phyloP scores from a whole-genome alignment of 2,888 invertebrate species.

The Tipula confusa region DNA sequence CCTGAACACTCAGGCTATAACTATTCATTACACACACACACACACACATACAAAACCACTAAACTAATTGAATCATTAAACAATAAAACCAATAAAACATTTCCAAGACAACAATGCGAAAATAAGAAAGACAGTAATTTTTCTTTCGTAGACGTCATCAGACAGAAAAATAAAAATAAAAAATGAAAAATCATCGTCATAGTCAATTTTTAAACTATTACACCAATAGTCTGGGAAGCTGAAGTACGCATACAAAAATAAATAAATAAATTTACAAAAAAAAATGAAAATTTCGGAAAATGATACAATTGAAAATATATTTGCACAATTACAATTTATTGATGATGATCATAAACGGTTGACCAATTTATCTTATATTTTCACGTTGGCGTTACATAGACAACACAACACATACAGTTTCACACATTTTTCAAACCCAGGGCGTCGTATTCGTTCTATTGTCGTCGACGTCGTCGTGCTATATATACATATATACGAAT shows the following conservation, averaged over 20 bases:
- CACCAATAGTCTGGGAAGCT: background rate
- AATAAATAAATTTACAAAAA: too few relatives aligned
- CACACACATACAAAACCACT: too few relatives aligned
- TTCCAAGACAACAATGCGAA: background rate
- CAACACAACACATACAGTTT: background rate
- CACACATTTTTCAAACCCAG: background rate
- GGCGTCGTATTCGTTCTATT: background rate
- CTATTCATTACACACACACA: too few relatives aligned
- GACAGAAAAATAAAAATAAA: too few relatives aligned
- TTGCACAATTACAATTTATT: background rate
- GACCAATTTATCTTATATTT: background rate
- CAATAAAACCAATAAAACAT: background rate
- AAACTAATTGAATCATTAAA: too few relatives aligned
- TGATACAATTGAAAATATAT: background rate
- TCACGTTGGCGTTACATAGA: background rate
- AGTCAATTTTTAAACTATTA: conserved; percentile 9
- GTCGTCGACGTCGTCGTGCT: too few relatives aligned
- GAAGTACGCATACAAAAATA: background rate
- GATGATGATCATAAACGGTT: background rate
- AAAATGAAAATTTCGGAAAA: background rate
- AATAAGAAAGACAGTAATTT: background rate
- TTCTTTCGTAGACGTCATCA: background rate
- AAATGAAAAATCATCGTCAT: background rate
- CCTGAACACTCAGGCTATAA: too few relatives aligned
- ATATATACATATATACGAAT: background rate